Base-by-base conservation (phyloP, 2,797 vertebrate genomes). In the Lycodopsis pacificus region DNA sequence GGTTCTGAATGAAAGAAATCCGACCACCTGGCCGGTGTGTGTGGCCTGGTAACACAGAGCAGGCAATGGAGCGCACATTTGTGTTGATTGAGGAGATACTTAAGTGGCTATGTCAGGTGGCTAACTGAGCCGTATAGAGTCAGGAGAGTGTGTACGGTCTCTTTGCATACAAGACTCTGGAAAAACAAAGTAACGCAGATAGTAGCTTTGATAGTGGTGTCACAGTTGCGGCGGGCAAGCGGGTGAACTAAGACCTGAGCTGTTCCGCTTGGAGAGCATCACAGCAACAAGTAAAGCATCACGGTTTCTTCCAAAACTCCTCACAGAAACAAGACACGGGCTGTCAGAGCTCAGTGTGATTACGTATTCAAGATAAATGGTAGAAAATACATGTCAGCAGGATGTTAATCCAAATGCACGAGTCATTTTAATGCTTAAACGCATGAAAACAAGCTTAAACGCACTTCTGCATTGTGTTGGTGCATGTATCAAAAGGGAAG, bases 1-100 rank as follows among this genome's bases (percentile, higher is more conserved):
- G 59, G 75, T 69, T 80, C 46, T 78, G 66, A 77, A 86, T 77
- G 34, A 34, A 89, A 66, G 12, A 77, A 66, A 76, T 80, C 42
- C 13, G 1, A 71, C 59, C 81, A 83, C 74, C 80, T 79, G 84
- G 65, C 53, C 34, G 53, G 42, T 58, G 69, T 74, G 76, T 67
- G 71, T 65, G 68, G 65, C 46, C 67, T 69, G 40, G 65, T 70
- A 58, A 62, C 48, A 77, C 40, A 48, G 32, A 63, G 34, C 32
- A 32, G 63, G 68, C 70, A 81, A 54, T 74, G 57, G 42, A 79
- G 46, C 36, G 2, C 10, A 61, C 53, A 77, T 80, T 76, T 38
- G 66, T 77, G 68, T 77, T 70, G 59, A 80, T 32, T 65, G 77
- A 77, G 76, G 53, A 77, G 69, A 82, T 65, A 53, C 20, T 64